Base-by-base conservation (phyloP, 1,140 invertebrate genomes). In the Micrasema longulum region DNA sequence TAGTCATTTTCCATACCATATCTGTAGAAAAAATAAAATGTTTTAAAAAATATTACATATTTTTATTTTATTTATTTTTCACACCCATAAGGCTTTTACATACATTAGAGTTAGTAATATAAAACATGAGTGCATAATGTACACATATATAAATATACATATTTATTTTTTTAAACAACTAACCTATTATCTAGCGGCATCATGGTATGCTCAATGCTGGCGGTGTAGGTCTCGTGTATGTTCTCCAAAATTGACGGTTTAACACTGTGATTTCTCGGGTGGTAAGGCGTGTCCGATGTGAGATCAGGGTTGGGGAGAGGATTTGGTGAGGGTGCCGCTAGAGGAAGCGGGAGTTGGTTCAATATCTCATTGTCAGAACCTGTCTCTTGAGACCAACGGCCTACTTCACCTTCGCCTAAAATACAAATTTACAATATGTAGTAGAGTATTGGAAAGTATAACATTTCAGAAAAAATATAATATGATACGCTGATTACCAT, bases 341-440 rank as follows among this genome's bases (percentile, higher is more conserved):
- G 38, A 43, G 89, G 88, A 9, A 89, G 89, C 3, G 83, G 81
- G 4, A 79, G 78, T 2, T 73, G 67, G 60, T 81, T 81, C 69
- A 85, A 79, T 22, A 86, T 76, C n/a, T 92, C 91, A 77, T 91
- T 92, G 76, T 92, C 91, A 0, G 91, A 92, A 1, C 88, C 91
- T 0, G 91, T 93, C 74, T 91, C 91, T 65, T 91, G 91, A 0
- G 91, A 92, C 92, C 92, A 93, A 38, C 92, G 87, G 35, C 90
- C 91, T 22, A 89, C 85, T 69, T 90, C 88, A 31, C 68, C 74
- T n/a, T 82, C 84, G 52, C 84, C 86, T 82, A 73, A 18, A 23
- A 22, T 80, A 80, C 45, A n/a, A n/a, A 57, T 36, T 57, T 16
- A n/a, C n/a, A 41, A 41, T 41, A 7, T 41, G n/a, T 16, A 47